Conservation (phyloP, 1,140 invertebrate species). For the Ips typographus region DNA sequence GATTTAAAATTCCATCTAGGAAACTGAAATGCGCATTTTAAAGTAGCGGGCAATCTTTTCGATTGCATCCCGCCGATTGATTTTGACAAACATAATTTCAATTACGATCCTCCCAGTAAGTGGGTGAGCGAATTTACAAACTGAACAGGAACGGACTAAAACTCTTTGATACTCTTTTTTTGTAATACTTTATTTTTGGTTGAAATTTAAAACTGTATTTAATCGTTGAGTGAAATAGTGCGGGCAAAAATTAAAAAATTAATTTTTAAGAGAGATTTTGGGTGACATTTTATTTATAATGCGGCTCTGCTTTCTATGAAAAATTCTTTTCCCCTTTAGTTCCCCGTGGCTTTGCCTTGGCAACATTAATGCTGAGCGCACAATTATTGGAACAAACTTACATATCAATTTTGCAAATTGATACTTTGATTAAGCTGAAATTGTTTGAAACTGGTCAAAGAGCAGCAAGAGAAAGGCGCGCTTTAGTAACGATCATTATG, state of each 20-base stretch:
- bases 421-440: conserved; percentile 42
- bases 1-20: conserved; percentile 16
- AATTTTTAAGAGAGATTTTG: neutral
- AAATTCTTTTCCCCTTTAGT: conserved; percentile 24
- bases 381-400: conserved; percentile 51
- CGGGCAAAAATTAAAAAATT: neutral
- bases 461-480: too few species aligned
- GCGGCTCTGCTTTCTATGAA: neutral
- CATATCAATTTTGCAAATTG: conserved; percentile 50
- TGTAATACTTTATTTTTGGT: too few species aligned
- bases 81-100: conserved; percentile 48
- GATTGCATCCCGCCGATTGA: conserved; percentile 33
- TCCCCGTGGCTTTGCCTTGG: conserved; percentile 19
- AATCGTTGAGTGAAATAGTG: too few species aligned
- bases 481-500: too few species aligned
- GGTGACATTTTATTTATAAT: neutral
- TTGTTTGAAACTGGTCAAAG: conserved; percentile 31
- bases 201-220: too few species aligned
- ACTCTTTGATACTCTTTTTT: too few species aligned
- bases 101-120: conserved; percentile 42
- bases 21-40: conserved; percentile 26
- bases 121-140: conserved; percentile 29
- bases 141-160: conserved; percentile 12
- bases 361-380: conserved; percentile 48
- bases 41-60: conserved; percentile 28